These are phyloP conservation scores for cattle (Bos taurus) DNA, from an alignment of 2,113 vertebrate species.

Conservation along the genomic window ARS-UCD2.0 NC_037336.1:52716001-52716500, in stretches of 20 bases:
- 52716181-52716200: not conserved
- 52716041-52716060: not conserved
- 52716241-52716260: not conserved
- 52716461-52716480: rapidly evolving
- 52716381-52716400: not conserved
- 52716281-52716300: not conserved
- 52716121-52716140: not conserved
- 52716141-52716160: not conserved
- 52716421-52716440: not conserved
- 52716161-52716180: not conserved
- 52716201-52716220: not conserved
- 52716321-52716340: not conserved
- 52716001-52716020: not conserved
- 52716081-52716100: not conserved
- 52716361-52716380: not conserved
- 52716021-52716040: not conserved
- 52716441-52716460: not conserved
- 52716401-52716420: not conserved
- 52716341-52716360: not conserved
- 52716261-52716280: not conserved
- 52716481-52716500: not conserved
- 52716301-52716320: not conserved
- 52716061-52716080: not conserved
- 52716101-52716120: not conserved
- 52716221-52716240: not conserved